Evolutionary conservation across 2,113 vertebrate genomes (phyloP).

Genomic region (Tetraodon nigroviridis): DNA sequence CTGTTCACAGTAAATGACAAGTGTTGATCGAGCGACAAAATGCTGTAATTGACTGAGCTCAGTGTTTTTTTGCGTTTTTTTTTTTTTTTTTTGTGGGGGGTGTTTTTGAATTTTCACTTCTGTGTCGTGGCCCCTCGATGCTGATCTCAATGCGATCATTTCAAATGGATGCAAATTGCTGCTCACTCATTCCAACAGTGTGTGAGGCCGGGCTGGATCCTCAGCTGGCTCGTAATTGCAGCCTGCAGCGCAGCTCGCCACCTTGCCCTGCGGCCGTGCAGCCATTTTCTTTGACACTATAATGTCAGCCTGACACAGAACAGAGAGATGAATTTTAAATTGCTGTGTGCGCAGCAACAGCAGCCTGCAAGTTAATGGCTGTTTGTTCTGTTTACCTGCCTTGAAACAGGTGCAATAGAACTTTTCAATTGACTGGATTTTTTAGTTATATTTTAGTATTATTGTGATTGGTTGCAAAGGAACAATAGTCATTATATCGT

Average conservation of each 20-base stretch:
- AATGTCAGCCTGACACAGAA: slow-evolving; percentile 50
- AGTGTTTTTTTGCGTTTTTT: not conserved
- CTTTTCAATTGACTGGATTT: no score
- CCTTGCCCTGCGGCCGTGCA: slow-evolving; percentile 45
- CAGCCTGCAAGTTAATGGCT: slow-evolving; percentile 15
- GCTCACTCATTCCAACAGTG: no score
- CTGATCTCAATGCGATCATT: no score
- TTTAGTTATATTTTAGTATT: no score
- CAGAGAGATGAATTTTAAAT: slow-evolving; percentile 39
- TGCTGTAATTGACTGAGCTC: slow-evolving; percentile 30
- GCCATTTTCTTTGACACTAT: slow-evolving; percentile 41
- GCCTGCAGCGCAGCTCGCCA: slow-evolving; percentile 41
- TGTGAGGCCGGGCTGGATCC: not conserved
- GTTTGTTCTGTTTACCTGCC: not conserved
- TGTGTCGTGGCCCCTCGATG: no score
- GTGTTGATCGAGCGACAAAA: slow-evolving; percentile 49
- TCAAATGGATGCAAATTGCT: no score
- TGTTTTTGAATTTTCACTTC: not conserved
- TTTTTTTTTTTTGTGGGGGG: not conserved
- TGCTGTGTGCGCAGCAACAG: slow-evolving; percentile 17
- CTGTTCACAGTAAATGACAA: slow-evolving; percentile 49
- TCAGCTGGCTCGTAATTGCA: slow-evolving; percentile 36
- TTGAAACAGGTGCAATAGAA: no score
- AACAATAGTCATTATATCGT: no score
- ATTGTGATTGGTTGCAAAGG: no score